Evolutionary conservation across 1,140 invertebrate species (phyloP), one percentile per base, ranked within the genome.

Genomic region (Nasonia vitripennis): DNA sequence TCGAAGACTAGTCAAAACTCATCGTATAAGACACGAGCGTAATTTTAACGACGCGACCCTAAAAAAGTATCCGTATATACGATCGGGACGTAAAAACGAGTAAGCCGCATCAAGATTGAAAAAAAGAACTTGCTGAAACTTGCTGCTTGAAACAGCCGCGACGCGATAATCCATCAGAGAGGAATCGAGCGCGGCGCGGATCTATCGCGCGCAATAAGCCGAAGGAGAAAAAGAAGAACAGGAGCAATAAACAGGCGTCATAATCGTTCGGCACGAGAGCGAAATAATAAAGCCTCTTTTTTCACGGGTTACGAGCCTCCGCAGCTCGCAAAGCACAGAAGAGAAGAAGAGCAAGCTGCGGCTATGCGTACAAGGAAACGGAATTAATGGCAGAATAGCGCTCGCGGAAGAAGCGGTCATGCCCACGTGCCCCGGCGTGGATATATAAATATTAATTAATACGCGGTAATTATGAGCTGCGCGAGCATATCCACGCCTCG

Each of bases 381-480:
- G 67, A 84, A 84, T 79, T 84, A 73, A 84, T 79, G 31, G 73
- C 23, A 71, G 27, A 71, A 34, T 7, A 4, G 27, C 27, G 68
- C 6, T 6, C 27, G 41, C 14, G 51, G 45, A 51, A 31, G 80
- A 67, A 34, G 51, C 12, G 14, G 83, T 79, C 68, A 80, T 80
- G 83, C 67, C 67, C 78, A 68, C 78, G 31, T 71, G 77, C 62
- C 12, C 68, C 20, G 55, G 37, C 75, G 23, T 41, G 23, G 45
- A 68, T 27, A 23, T 80, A 85, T 85, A 85, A 85, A 85, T 85
- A 80, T 85, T 85, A 84, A 84, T 84, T 79, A 84, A 79, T 84
- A 80, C 78, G 37, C 27, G 20, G 78, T 79, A 84, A 84, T 84
- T 84, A 84, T 84, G 68, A 84, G 41, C 75, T 14, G 41, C 17